These are phyloP conservation scores for Ifrita kowaldi DNA, from an alignment of 2,113 vertebrate genomes.

Conservation along the genomic window DNA sequence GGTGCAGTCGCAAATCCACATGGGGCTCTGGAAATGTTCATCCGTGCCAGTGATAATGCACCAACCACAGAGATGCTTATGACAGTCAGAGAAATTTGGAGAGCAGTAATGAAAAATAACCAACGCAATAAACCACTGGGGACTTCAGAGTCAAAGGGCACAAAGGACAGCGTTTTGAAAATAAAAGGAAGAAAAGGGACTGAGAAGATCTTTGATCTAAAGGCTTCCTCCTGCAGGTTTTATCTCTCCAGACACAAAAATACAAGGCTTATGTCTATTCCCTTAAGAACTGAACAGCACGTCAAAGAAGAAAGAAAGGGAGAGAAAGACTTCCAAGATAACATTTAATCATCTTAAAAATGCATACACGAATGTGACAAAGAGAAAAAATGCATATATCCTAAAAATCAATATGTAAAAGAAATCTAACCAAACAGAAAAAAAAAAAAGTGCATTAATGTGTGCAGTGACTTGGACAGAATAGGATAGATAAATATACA, in stretches of 20 bases:
- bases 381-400: not conserved
- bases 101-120: conserved; percentile 30
- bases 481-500: not conserved
- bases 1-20: conserved; percentile 32
- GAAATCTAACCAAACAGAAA: not conserved
- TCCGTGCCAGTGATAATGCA: conserved; percentile 28
- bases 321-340: not conserved
- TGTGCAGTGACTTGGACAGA: not conserved
- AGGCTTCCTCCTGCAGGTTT: conserved; percentile 42
- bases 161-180: not conserved
- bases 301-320: not conserved
- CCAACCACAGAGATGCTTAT: conserved; percentile 5
- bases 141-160: conserved; percentile 37
- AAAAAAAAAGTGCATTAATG: not conserved
- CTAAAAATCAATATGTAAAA: not conserved
- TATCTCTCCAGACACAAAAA: conserved; percentile 17
- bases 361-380: not conserved
- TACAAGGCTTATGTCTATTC: not conserved
- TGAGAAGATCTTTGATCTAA: conserved; percentile 21
- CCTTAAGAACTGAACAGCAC: not conserved
- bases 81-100: conserved; percentile 10
- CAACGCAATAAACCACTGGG: not conserved
- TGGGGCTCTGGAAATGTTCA: conserved; percentile 49
- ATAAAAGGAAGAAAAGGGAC: conserved; percentile 11
- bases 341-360: conserved; percentile 24